These are phyloP conservation scores for Eilema caniola DNA, from an alignment of 2,888 invertebrate species.

Conservation along the genomic window DNA sequence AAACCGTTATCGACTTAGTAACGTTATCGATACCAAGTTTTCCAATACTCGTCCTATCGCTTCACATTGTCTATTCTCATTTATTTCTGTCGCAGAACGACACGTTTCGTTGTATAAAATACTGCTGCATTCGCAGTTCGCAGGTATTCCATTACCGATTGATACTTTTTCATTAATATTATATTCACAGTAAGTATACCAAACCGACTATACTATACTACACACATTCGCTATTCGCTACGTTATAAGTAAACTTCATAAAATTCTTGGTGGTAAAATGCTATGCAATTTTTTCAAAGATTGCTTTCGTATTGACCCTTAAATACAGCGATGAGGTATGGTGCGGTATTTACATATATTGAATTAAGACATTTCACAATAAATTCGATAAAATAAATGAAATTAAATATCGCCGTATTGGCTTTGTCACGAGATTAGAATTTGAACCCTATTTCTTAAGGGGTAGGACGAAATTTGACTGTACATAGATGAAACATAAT, in stretches of 20 bases:
- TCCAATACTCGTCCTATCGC: constrained; percentile 12
- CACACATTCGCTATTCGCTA: constrained; percentile 61
- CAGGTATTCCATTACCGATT: constrained; percentile 33
- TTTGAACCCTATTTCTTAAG: constrained; percentile 21
- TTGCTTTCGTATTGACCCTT: constrained; percentile 34
- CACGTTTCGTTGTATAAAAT: constrained; percentile 67
- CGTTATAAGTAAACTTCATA: constrained; percentile 56
- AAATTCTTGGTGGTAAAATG: constrained; percentile 16
- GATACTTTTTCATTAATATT: constrained; percentile 28
- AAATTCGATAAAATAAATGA: constrained; percentile 2
- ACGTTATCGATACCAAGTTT: constrained; percentile 15
- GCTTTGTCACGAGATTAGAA: constrained; percentile 28
- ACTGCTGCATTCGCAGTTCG: constrained; percentile 34
- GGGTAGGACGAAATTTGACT: constrained; percentile 27
- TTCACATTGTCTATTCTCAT: constrained; percentile 23
- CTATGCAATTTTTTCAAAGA: constrained; percentile 19
- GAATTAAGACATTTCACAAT: constrained; percentile 17
- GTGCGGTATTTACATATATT: constrained; percentile 61
- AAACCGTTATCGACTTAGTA: background rate
- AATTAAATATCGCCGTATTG: constrained; percentile 4
- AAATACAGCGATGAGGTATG: constrained; percentile 73
- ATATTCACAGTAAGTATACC: constrained; percentile 57
- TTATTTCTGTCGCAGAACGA: constrained; percentile 38
- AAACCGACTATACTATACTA: constrained; percentile 59
- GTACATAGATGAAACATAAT: constrained; percentile 20